A percentile compares a stretch with the other conserved stretches of the same genome.
Conservation (phyloP, 2,888 invertebrate genomes). For the Nemotelus nigrinus region DNA sequence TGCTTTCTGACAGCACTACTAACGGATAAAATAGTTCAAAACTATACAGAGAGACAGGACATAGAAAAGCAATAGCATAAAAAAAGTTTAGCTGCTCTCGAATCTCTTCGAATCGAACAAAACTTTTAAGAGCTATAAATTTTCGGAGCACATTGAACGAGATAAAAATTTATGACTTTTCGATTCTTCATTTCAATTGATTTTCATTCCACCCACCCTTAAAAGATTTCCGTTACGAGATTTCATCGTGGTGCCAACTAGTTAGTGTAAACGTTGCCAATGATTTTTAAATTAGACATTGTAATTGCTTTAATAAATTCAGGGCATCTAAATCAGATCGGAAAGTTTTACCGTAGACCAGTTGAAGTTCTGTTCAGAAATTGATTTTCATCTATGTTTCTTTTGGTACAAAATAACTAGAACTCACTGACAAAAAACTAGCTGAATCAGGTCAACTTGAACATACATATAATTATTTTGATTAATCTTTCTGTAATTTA, state of each 20-base stretch:
- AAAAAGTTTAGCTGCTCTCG: constrained; percentile 14
- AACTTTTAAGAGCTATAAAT: constrained; percentile 46
- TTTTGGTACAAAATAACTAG: no score
- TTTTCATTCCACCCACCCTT: constrained; percentile 18
- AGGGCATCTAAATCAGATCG: no score
- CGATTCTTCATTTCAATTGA: constrained; percentile 44
- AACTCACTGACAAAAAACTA: no score
- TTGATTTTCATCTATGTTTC: no score
- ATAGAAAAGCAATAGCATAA: constrained; percentile 23
- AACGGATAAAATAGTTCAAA: constrained; percentile 35
- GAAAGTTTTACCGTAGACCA: no score
- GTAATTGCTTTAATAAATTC: no score
- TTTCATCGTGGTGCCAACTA: not conserved
- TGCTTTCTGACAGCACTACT: constrained; percentile 36
- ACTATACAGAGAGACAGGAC: constrained; percentile 26
- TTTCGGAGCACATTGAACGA: constrained; percentile 45
- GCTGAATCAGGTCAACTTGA: no score
- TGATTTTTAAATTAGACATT: no score
- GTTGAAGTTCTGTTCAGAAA: no score
- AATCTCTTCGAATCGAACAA: not conserved
- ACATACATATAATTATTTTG: no score
- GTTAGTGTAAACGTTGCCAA: no score
- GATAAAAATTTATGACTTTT: constrained; percentile 47
- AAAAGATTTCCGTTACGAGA: not conserved
- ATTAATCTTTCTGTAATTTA: no score